Conservation (phyloP, 2,113 vertebrate genomes). For the Gallinago undulata region DNA sequence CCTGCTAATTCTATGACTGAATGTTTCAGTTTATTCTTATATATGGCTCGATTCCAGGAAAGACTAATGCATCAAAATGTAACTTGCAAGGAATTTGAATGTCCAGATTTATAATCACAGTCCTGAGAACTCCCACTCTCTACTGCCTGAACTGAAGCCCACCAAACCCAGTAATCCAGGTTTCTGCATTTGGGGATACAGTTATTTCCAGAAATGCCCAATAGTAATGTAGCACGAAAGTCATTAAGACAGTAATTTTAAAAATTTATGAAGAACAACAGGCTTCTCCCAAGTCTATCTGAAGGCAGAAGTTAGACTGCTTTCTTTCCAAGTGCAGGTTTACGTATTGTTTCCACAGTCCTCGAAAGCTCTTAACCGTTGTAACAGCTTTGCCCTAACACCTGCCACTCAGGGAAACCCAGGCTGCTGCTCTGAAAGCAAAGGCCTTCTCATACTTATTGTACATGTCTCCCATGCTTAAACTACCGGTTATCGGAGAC, state of each 20-base stretch:
- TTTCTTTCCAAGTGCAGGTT: conserved; percentile 22
- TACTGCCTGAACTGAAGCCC: neutral
- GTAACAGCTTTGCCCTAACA: conserved; percentile 54
- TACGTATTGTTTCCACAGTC: conserved; percentile 39
- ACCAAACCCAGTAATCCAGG: neutral
- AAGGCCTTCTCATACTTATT: conserved; percentile 68
- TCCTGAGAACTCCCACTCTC: neutral
- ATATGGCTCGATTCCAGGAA: neutral
- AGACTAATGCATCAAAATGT: conserved; percentile 9
- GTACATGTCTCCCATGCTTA: conserved; percentile 67
- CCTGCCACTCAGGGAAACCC: conserved; percentile 59
- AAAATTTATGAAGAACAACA: neutral
- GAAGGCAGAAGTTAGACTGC: neutral
- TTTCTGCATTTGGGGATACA: neutral
- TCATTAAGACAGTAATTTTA: neutral
- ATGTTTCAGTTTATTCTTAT: conserved; percentile 23
- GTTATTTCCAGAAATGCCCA: neutral
- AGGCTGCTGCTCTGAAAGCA: conserved; percentile 60
- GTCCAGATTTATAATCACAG: neutral
- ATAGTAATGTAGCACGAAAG: neutral
- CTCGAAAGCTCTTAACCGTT: conserved; percentile 51
- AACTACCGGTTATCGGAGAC: conserved; percentile 13
- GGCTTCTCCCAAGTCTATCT: neutral
- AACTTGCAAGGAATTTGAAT: neutral
- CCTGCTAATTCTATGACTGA: neutral